Conservation (phyloP, 2,888 invertebrate species). For the Gibbula magus region DNA sequence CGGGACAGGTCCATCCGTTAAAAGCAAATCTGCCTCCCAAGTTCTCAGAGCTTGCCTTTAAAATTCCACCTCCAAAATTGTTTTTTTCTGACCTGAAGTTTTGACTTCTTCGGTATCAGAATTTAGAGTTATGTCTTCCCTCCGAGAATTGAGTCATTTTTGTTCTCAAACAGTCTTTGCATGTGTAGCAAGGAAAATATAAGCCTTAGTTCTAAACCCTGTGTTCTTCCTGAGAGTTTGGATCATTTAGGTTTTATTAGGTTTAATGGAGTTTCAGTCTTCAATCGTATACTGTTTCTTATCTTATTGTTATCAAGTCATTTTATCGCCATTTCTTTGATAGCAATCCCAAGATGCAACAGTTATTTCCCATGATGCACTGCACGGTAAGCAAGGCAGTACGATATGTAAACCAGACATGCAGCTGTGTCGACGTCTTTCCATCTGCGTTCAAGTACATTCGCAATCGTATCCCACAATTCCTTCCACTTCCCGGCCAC, state of each 20-base stretch:
- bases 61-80: neutral
- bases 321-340: conserved; percentile 5
- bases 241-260: too few relatives aligned
- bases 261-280: neutral
- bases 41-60: neutral
- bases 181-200: too few relatives aligned
- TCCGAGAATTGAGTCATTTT: too few relatives aligned
- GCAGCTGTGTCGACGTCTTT: neutral
- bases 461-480: neutral
- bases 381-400: conserved; percentile 3
- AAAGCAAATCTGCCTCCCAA: conserved; percentile 20
- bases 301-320: conserved; percentile 14
- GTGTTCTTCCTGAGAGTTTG: too few relatives aligned
- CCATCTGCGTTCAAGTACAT: neutral
- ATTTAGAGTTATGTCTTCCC: too few relatives aligned
- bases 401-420: neutral
- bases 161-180: too few relatives aligned
- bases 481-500: neutral
- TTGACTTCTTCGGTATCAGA: too few relatives aligned
- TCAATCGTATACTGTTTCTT: neutral
- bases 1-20: conserved; percentile 7
- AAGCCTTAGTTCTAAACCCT: too few relatives aligned
- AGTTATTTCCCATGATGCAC: conserved; percentile 12
- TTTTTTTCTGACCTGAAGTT: too few relatives aligned
- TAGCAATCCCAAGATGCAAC: conserved; percentile 17